Evolutionary conservation across 2,888 invertebrate species (phyloP), one percentile per base, ranked within the genome.

Genomic region (Pristionchus mayeri): DNA sequence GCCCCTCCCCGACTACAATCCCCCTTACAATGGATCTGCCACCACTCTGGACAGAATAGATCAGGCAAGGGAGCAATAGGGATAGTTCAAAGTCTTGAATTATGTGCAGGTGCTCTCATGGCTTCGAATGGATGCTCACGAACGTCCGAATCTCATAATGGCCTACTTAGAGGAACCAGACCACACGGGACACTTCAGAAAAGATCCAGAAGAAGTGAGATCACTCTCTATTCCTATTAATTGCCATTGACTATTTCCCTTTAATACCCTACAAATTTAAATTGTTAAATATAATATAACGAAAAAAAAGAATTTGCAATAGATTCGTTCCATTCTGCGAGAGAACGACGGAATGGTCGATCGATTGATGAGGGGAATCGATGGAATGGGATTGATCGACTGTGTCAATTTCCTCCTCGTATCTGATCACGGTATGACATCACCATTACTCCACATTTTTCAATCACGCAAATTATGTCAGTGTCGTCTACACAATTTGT

Each of bases 331-430:
- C 21, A 80, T 57, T 24, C 54, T 82, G 11, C 40, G 48, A 9
- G n/a, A 18, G 60, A 82, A 82, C 30, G 81, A 82, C n/a, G 81
- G 44, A 9, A 63, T 30, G 18, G 24, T 82, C 27, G 63, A 82
- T 52, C 63, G 52, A 18, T 11, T 82, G 27, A 60, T 82, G 63
- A 82, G 30, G 2, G 63, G 63, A 13, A 44, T 82, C 30, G 48
- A 63, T 24, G n/a, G 34, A 11, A 2, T 52, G 11, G 87, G 87
- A 2, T 79, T 91, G 13, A 84, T 91, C 67, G 90, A 91, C 54
- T 91, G 91, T 60, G 87, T 91, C 67, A 91, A 91, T 86, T 81
- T 91, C 37, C 85, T 89, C 7, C 87, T 91, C 71, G 83, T 91
- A 18, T 90, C 90, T 21, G 91, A 91, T 88, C 91, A 91, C 85